Evolutionary conservation across 2,113 vertebrate genomes (phyloP).

Genomic region (Emydocephalus ijimae): DNA sequence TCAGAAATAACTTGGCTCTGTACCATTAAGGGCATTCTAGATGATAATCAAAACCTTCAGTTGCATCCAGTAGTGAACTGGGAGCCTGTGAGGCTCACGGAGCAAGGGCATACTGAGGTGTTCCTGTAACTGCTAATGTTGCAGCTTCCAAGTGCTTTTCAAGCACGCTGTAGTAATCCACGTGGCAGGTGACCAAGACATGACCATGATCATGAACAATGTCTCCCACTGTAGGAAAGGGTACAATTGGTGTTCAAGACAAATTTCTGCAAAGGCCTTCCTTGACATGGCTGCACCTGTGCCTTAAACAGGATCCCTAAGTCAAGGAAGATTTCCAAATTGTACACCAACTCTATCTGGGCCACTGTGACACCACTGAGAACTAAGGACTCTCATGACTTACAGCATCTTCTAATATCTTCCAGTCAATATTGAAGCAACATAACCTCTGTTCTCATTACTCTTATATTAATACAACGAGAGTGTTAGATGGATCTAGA

Average conservation of each 20-base stretch:
- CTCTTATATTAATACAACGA: neutral
- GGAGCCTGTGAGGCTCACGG: neutral
- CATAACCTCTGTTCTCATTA: neutral
- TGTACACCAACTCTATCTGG: neutral
- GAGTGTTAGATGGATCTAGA: neutral
- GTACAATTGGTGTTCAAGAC: neutral
- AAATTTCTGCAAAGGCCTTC: neutral
- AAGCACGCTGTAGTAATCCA: neutral
- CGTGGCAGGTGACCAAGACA: neutral
- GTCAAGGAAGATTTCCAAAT: neutral
- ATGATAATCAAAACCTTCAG: neutral
- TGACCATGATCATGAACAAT: neutral
- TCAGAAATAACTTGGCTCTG: neutral
- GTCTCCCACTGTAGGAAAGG: neutral
- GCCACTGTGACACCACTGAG: neutral
- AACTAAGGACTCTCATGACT: neutral
- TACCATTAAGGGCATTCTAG: neutral
- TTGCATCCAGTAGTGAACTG: neutral
- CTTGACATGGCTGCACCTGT: neutral
- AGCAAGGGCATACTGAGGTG: neutral
- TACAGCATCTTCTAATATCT: neutral
- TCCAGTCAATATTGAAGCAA: neutral
- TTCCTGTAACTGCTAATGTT: neutral
- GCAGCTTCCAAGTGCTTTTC: neutral
- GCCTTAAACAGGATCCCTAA: neutral